phyloP scores from a whole-genome alignment of 2,113 vertebrate genomes.

The Phasianus colchicus region DNA sequence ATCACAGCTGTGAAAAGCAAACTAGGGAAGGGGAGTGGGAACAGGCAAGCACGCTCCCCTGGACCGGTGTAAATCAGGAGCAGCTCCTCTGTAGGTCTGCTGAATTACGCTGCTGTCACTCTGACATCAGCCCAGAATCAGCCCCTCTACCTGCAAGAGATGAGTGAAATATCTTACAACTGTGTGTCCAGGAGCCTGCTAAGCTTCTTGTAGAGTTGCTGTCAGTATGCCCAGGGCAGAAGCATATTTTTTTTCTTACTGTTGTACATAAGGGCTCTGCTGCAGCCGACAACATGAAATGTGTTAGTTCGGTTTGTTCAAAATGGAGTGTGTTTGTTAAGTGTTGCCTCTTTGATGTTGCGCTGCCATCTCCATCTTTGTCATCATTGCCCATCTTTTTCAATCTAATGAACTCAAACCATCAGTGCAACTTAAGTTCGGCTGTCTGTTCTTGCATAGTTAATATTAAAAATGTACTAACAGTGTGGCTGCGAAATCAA shows the following conservation, averaged over 20 bases:
- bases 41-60: background rate
- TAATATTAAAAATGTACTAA: constrained; percentile 92
- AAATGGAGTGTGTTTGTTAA: constrained; percentile 65
- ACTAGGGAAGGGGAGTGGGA: background rate
- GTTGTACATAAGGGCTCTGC: constrained; percentile 53
- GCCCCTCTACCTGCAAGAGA: constrained; percentile 19
- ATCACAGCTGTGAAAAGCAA: constrained; percentile 1
- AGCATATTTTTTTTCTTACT: constrained; percentile 20
- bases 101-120: background rate
- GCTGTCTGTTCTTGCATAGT: constrained; percentile 86
- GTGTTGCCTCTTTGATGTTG: constrained; percentile 69
- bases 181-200: background rate
- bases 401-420: constrained; percentile 88
- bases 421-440: constrained; percentile 86
- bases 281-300: constrained; percentile 51
- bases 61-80: background rate
- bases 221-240: constrained; percentile 38
- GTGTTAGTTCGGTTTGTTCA: constrained; percentile 42
- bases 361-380: constrained; percentile 77
- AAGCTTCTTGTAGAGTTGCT: constrained; percentile 36
- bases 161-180: background rate
- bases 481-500: constrained; percentile 91
- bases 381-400: constrained; percentile 84
- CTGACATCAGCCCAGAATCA: background rate
- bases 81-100: background rate